phyloP scores from a whole-genome alignment of 2,888 invertebrate genomes.

The Adela reaumurella region DNA sequence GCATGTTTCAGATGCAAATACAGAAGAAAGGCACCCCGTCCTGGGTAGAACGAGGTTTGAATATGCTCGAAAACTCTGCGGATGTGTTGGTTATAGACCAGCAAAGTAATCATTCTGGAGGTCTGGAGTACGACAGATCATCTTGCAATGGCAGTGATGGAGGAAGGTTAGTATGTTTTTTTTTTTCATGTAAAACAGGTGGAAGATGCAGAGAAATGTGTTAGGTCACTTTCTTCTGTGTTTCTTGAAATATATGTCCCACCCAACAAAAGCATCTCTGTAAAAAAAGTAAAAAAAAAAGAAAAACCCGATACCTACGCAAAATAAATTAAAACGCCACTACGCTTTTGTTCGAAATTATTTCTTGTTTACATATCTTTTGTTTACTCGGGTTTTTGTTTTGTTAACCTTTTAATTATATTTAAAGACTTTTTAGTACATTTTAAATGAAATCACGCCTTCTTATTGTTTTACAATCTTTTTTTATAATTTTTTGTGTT shows the following conservation, averaged over 20 bases:
- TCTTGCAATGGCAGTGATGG: slow-evolving; percentile 48
- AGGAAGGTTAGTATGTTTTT: slow-evolving; percentile 27
- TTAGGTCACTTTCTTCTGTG: not conserved
- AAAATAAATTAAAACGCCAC: not conserved
- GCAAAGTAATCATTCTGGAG: slow-evolving; percentile 42
- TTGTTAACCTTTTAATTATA: too few species aligned
- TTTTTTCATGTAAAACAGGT: not conserved
- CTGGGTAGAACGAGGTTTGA: slow-evolving; percentile 57
- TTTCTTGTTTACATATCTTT: too few species aligned
- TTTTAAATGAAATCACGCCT: too few species aligned
- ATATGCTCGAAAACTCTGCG: slow-evolving; percentile 47
- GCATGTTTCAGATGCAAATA: slow-evolving; percentile 43
- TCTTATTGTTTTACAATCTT: too few species aligned
- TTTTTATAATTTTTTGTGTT: too few species aligned
- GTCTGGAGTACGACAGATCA: slow-evolving; percentile 40
- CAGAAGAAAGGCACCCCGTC: slow-evolving; percentile 51
- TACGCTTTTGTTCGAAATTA: not conserved
- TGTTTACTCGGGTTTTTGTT: too few species aligned
- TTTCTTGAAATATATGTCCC: too few species aligned
- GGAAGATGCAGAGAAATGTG: not conserved
- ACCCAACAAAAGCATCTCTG: too few species aligned
- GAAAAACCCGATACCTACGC: too few species aligned
- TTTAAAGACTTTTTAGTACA: too few species aligned
- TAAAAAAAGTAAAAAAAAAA: too few species aligned
- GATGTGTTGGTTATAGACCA: slow-evolving; percentile 59